Base-by-base conservation (phyloP, 2,113 vertebrate genomes). In the Zootoca vivipara region DNA sequence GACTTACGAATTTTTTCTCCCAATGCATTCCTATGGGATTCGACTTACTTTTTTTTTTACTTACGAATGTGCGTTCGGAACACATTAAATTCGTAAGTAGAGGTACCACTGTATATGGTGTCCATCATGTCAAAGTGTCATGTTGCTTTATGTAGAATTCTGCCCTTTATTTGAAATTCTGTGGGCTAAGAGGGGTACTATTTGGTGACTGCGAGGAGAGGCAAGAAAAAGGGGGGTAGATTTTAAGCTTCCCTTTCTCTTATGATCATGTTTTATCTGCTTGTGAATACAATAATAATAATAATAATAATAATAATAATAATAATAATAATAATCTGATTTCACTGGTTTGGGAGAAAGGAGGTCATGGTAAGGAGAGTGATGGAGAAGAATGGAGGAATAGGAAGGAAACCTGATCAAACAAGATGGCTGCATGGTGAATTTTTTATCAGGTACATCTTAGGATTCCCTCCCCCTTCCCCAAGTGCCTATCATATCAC, bases 401-500 rank as follows among this genome's bases (percentile, higher is more conserved):
- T 40, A 81, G n/a, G 42, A 26, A 8, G 7, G 1, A 86, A 83
- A 86, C 69, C 5, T 85, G 83, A 94, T 26, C 33, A 84, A 89
- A 78, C 86, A 85, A 2, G 83, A 89, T 93, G 93, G 85, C 85
- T 90, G 87, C 87, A 89, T 8, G 30, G 52, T 85, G 67, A 93
- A 93, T 92, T 93, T 92, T 97, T 96, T 96, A 96, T 96, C 96
- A 95, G 96, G 95, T 96, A 88, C 93, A 94, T 95, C 95, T 94
- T 94, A 78, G 79, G 33, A 35, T 28, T n/a, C 10, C 94, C 94
- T 94, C 86, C 95, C 87, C 12, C 9, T 93, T 95, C 94, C 90
- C 96, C 89, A 85, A 97, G 96, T 96, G 96, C 95, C 96, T 94
- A 96, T 97, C 97, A 93, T 95, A 96, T 95, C 96, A 93, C 85